These are phyloP conservation scores for Lochmaea capreae DNA, from an alignment of 2,888 invertebrate genomes.

Conservation along the genomic window DNA sequence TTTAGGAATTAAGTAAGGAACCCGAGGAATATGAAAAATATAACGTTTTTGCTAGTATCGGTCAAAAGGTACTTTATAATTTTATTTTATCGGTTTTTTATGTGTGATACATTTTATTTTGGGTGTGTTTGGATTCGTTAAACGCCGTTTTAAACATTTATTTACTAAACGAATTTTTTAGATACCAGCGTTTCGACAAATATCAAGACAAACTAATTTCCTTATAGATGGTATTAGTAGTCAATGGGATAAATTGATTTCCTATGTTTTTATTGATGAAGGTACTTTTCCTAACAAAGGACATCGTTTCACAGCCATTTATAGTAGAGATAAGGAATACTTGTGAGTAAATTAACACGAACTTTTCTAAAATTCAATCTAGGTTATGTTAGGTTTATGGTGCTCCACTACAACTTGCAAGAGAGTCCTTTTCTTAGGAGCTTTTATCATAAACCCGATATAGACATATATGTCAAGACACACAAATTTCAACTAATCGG, in stretches of 20 bases:
- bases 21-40: constrained; percentile 68
- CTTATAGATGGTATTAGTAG: constrained; percentile 70
- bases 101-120: neutral
- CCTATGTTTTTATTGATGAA: constrained; percentile 75
- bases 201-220: constrained; percentile 72
- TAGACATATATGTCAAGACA: no score
- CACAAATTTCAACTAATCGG: no score
- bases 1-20: constrained; percentile 74
- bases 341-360: constrained; percentile 71
- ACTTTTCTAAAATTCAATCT: constrained; percentile 10
- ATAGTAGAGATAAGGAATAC: constrained; percentile 91
- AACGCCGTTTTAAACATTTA: neutral
- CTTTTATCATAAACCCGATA: no score
- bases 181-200: constrained; percentile 74
- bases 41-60: constrained; percentile 75
- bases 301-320: constrained; percentile 88
- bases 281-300: constrained; percentile 80
- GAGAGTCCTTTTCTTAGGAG: neutral
- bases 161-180: constrained; percentile 55
- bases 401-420: neutral
- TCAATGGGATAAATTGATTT: constrained; percentile 70
- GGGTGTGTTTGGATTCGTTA: neutral
- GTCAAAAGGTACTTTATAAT: constrained; percentile 56
- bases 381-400: neutral
- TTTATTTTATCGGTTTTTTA: neutral